Base-by-base conservation (phyloP, 2,113 vertebrate species). In the Paradisaea rubra region DNA sequence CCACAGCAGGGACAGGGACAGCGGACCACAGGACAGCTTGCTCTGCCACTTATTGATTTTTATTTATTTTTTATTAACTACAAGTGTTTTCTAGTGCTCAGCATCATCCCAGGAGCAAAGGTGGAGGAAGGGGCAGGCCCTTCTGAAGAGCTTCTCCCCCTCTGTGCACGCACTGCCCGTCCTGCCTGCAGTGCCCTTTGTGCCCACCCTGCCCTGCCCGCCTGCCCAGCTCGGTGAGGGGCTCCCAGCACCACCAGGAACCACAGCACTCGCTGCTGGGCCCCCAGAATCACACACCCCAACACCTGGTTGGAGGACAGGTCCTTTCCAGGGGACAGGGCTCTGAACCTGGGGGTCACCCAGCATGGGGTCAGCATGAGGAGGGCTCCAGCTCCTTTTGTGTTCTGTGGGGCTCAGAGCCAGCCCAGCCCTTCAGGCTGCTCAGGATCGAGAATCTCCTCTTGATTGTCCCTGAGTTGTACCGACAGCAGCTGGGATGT, bases 401-500 rank as follows among this genome's bases (percentile, higher is more conserved):
- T 3, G 4, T 31, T 35, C 50, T 1, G 0, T 8, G 22, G 13
- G 64, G 50, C 65, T 80, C 63, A 33, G 76, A 80, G 57, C 63
- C 71, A 72, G 20, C 37, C 33, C 52, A 85, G 41, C 31, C 42
- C 49, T 53, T 25, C 2, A 23, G 42, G 25, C 54, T 78, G 83
- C 50, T 74, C 35, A 50, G 30, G 23, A 33, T 0, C 47, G 50
- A 83, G 73, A 42, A 23, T 15, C 17, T 45, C 47, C 54, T 44
- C 59, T 25, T 1, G 0, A 3, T 6, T 24, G 13, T 24, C 52
- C 14, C 27, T n/a, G 64, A 5, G 7, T 4, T 35, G 30, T 28
- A 15, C n/a, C 0, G 0, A 54, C 39, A 76, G 35, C 44, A 59
- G 0, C 35, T 24, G 24, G 14, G 16, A 4, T 19, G 30, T 64